Base-by-base conservation (phyloP, 1,140 invertebrate genomes). In the Apis cerana region DNA sequence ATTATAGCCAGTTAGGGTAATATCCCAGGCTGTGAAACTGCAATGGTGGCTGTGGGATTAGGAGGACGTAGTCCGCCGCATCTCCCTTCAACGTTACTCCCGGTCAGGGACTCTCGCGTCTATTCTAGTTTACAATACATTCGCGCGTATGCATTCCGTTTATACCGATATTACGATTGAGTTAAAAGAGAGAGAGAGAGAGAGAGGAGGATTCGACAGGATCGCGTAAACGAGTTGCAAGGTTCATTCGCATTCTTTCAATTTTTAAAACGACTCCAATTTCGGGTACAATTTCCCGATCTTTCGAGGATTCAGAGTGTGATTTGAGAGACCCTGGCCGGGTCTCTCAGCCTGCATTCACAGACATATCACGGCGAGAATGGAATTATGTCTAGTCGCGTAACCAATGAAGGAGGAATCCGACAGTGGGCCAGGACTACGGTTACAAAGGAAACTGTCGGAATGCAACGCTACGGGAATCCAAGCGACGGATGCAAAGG, bases 1-100 rank as follows among this genome's bases (percentile, higher is more conserved):
- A 92, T 92, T 92, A 92, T 87, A 89, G 88, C 85, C 89, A 88
- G 91, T 92, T 92, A 92, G 91, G 89, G 91, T 92, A 92, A 92
- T 92, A 92, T 91, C 88, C 88, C 88, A 82, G 88, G 65, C 84
- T 84, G 84, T 85, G 86, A 88, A 85, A 87, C 72, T 89, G 88
- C 89, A 87, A 85, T 89, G 80, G 85, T 82, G 33, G 33, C 33
- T 43, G 89, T 87, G 89, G 85, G 85, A 90, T 87, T 86, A 90
- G 78, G 70, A 72, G 68, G 86, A 85, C 75, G 62, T 33, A 56
- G 61, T 61, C 50, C 58, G 56, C 68, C 48, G 21, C 15, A 12
- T 19, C 21, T 19, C 19, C 50, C 11, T 4, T 43, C 0, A 43
- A 43, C 50, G 27, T 1, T n/a, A 10, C 12, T 15, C 1, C 33